A percentile compares a stretch with the other conserved stretches of the same genome.
These are phyloP conservation scores for Neodon shergylaensis DNA, from an alignment of 2,113 vertebrate genomes.

Conservation along the genomic window DNA sequence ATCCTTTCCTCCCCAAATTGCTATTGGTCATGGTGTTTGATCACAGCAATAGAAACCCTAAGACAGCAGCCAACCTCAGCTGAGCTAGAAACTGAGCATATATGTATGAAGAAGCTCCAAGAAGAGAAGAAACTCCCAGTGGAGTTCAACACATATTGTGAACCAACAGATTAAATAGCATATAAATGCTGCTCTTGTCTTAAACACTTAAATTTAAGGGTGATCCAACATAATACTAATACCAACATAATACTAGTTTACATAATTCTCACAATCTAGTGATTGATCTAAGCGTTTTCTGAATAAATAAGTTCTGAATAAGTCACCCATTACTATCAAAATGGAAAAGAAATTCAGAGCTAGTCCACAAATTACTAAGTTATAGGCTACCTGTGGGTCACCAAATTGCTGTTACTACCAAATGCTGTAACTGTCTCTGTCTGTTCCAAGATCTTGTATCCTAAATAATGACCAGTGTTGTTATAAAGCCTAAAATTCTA, in stretches of 20 bases:
- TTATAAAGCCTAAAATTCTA: constrained; percentile 16
- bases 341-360: not conserved
- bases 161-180: not conserved
- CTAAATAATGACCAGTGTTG: not conserved
- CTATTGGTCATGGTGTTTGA: not conserved
- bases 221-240: not conserved
- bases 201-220: constrained; percentile 24
- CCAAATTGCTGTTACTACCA: not conserved
- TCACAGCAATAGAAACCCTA: not conserved
- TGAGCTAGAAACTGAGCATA: not conserved
- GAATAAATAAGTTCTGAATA: not conserved
- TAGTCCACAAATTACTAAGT: not conserved
- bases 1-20: not conserved
- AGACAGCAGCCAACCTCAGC: not conserved
- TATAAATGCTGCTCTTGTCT: not conserved
- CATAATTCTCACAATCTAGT: not conserved
- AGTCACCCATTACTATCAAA: not conserved
- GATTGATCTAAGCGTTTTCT: not conserved
- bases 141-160: not conserved
- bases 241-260: not conserved
- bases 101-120: not conserved
- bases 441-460: not conserved
- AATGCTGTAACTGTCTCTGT: not conserved
- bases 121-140: not conserved
- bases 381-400: not conserved